phyloP scores from a whole-genome alignment of 2,888 invertebrate species.

The Oxystoma pomonae region DNA sequence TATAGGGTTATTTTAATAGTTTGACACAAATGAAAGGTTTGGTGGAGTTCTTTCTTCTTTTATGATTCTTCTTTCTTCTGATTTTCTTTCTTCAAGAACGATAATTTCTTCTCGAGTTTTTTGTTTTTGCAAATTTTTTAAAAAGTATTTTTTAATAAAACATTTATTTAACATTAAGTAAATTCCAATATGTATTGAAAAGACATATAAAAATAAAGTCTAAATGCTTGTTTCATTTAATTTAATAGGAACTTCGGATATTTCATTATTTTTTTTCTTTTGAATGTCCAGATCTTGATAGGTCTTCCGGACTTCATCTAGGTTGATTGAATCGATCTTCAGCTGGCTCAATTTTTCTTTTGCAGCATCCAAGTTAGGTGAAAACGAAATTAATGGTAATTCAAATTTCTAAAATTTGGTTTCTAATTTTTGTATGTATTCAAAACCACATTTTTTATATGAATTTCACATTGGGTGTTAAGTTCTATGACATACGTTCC shows the following conservation, averaged over 20 bases:
- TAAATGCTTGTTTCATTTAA: background rate
- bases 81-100: background rate
- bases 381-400: background rate
- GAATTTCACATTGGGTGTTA: slow-evolving; percentile 1
- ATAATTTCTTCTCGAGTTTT: background rate
- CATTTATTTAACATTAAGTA: background rate
- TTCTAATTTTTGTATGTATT: background rate
- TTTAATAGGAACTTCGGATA: background rate
- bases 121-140: background rate
- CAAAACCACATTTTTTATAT: background rate
- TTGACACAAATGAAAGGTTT: background rate
- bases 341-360: slow-evolving; percentile 2
- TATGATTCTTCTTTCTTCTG: background rate
- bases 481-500: background rate
- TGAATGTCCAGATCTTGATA: background rate
- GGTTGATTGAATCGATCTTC: background rate
- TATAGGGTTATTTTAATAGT: background rate
- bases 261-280: background rate
- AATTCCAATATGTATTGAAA: background rate
- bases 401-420: background rate
- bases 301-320: background rate
- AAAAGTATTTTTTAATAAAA: background rate
- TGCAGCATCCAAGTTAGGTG: background rate
- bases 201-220: background rate
- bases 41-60: background rate